These are phyloP conservation scores for Muntiacus muntjak DNA, from an alignment of 2,113 vertebrate species.

Conservation along the genomic window DNA sequence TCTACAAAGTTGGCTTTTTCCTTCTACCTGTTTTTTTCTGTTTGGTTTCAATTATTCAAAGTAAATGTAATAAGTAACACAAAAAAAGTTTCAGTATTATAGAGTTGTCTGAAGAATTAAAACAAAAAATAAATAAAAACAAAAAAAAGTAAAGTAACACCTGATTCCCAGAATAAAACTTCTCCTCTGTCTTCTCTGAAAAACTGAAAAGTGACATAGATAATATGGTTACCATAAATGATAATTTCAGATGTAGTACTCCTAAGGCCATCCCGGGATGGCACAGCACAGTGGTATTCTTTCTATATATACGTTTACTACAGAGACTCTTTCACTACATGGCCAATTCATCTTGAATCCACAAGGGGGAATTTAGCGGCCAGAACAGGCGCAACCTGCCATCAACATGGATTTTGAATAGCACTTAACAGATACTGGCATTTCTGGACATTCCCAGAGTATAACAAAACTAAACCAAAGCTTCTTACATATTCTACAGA, in stretches of 20 bases:
- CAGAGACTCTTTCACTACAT: background rate
- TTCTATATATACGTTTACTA: background rate
- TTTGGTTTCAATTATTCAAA: background rate
- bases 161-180: background rate
- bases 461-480: background rate
- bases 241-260: background rate
- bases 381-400: background rate
- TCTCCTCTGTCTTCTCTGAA: background rate
- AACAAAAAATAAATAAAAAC: background rate
- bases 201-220: background rate
- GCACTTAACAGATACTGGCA: background rate
- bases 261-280: background rate
- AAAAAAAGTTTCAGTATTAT: background rate
- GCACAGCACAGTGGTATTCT: background rate
- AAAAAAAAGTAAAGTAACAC: background rate
- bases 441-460: background rate
- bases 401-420: background rate
- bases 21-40: background rate
- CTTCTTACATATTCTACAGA: background rate
- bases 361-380: too few relatives aligned
- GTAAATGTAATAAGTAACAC: background rate
- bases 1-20: background rate
- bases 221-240: background rate
- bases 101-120: background rate
- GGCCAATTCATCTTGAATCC: background rate